phyloP scores from a whole-genome alignment of 2,888 invertebrate species.

The Ophioninae sp. region DNA sequence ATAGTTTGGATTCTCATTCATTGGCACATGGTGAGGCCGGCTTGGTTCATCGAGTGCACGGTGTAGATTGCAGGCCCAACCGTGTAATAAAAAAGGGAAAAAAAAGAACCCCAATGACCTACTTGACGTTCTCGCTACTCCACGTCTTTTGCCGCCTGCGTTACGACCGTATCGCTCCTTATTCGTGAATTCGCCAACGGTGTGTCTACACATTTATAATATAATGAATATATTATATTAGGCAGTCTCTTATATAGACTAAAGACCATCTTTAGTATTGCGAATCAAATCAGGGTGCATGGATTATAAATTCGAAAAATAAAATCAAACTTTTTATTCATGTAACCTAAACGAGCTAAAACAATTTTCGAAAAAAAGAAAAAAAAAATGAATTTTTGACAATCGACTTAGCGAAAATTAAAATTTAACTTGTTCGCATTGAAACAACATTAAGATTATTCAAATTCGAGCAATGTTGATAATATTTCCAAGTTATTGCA shows the following conservation, averaged over 20 bases:
- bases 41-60: conserved; percentile 58
- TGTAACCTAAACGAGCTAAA: no score
- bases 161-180: conserved; percentile 22
- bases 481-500: no score
- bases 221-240: not conserved
- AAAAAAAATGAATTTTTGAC: no score
- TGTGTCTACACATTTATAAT: not conserved
- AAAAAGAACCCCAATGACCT: conserved; percentile 49
- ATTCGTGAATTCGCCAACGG: not conserved
- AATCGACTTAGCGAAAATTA: no score
- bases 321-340: no score
- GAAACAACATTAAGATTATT: no score
- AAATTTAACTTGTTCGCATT: no score
- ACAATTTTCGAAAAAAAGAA: no score
- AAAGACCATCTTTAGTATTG: not conserved
- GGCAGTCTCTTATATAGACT: not conserved
- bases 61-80: conserved; percentile 51
- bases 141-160: conserved; percentile 27
- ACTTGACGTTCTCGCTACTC: conserved; percentile 52
- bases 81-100: conserved; percentile 27
- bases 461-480: no score
- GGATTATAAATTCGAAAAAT: no score
- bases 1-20: conserved; percentile 27
- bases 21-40: conserved; percentile 58
- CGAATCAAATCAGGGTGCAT: not conserved